Conservation (phyloP, 2,113 vertebrate genomes). For the Cromileptes altivelis region DNA sequence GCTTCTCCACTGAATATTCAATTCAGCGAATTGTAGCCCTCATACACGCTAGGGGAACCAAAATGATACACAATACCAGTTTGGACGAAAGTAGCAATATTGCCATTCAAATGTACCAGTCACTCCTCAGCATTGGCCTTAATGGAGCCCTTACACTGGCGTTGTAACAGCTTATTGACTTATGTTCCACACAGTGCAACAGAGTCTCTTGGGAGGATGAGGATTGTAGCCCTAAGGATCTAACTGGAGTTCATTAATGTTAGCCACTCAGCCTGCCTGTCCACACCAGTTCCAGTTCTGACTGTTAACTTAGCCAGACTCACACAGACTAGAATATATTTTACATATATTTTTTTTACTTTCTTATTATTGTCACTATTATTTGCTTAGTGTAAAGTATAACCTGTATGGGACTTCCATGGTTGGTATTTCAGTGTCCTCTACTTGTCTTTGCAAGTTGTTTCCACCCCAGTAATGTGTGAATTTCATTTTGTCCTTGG, state of each 20-base stretch:
- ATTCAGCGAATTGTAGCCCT: too few species aligned
- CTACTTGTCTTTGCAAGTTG: slow-evolving; percentile 74
- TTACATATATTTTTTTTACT: neutral
- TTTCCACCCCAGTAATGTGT: slow-evolving; percentile 63
- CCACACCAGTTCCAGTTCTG: neutral
- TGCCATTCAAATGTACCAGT: neutral
- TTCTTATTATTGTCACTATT: slow-evolving; percentile 1
- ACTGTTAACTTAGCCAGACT: neutral
- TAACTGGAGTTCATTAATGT: slow-evolving; percentile 45
- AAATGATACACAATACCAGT: neutral
- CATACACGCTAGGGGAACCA: neutral
- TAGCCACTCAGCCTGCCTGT: slow-evolving; percentile 21
- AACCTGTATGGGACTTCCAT: slow-evolving; percentile 38
- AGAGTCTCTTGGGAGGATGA: slow-evolving; percentile 27
- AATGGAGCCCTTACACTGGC: neutral
- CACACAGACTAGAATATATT: neutral
- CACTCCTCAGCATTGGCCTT: neutral
- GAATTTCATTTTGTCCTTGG: slow-evolving; percentile 79
- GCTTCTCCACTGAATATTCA: too few species aligned
- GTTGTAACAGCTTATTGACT: slow-evolving; percentile 48
- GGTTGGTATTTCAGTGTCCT: slow-evolving; percentile 63
- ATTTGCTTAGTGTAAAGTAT: neutral
- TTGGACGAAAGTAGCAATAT: neutral
- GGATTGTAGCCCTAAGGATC: slow-evolving; percentile 33
- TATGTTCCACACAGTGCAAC: slow-evolving; percentile 13